Percentiles rank a stretch among this genome's conserved stretches.
phyloP scores from a whole-genome alignment of 1,140 invertebrate species.

The Rhynchophorus ferrugineus region DNA sequence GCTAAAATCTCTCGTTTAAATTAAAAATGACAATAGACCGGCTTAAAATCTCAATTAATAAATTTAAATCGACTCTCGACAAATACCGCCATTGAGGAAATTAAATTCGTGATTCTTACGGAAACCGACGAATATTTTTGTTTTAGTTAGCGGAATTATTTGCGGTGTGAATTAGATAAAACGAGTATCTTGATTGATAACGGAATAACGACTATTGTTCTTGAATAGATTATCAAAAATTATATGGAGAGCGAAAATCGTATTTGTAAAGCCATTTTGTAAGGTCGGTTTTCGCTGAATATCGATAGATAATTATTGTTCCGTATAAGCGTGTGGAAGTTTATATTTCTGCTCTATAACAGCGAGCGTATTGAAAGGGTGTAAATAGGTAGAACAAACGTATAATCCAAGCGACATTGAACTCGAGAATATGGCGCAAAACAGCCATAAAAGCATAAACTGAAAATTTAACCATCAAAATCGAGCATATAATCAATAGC shows the following conservation, averaged over 20 bases:
- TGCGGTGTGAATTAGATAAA: no score
- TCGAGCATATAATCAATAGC: no score
- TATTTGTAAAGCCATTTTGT: neutral
- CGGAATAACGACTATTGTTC: no score
- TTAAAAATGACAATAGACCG: no score
- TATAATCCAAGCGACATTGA: conserved; percentile 17
- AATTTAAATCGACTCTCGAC: no score
- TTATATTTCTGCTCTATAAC: conserved; percentile 19
- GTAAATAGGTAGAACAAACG: conserved; percentile 18
- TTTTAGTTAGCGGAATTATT: no score
- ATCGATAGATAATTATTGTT: neutral
- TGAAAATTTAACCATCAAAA: conserved; percentile 24
- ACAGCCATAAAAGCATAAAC: conserved; percentile 22
- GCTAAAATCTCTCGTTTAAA: no score
- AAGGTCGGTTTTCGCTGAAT: neutral
- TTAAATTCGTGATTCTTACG: no score
- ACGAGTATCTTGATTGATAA: no score
- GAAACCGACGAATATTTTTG: no score
- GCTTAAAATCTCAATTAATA: no score
- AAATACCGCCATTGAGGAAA: no score
- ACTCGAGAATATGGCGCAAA: conserved; percentile 20
- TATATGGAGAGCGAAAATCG: neutral
- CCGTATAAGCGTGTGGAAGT: conserved; percentile 10
- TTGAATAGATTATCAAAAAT: neutral
- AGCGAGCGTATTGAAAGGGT: conserved; percentile 17